phyloP scores from a whole-genome alignment of 2,113 vertebrate species.

The Myodes glareolus region DNA sequence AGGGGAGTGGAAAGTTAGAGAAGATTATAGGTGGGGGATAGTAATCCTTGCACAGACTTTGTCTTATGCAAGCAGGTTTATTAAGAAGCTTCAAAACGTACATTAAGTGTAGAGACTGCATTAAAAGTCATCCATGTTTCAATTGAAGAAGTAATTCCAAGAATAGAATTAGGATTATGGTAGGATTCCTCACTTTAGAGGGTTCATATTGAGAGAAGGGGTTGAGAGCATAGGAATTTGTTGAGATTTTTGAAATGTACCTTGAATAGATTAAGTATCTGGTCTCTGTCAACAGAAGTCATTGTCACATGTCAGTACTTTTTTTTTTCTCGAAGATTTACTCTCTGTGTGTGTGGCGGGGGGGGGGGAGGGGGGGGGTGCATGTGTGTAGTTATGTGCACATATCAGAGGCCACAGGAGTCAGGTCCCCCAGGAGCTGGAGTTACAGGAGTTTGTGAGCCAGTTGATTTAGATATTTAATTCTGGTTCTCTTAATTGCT shows the following conservation, averaged over 20 bases:
- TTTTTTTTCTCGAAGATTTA: neutral
- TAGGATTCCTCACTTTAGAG: neutral
- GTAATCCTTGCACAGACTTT: neutral
- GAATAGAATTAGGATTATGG: neutral
- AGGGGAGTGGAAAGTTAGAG: neutral
- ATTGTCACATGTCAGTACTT: neutral
- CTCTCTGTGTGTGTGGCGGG: too few relatives aligned
- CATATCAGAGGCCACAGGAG: neutral
- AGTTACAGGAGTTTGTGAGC: neutral
- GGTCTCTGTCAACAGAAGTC: neutral
- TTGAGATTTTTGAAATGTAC: neutral
- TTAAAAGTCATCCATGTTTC: neutral
- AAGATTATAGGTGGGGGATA: neutral
- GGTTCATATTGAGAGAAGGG: conserved; percentile 1
- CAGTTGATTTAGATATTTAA: neutral
- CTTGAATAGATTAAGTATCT: conserved; percentile 1
- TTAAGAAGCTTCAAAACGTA: neutral
- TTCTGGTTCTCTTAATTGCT: neutral
- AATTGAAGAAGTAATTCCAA: neutral
- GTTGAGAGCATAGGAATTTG: neutral
- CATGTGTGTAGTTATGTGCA: neutral
- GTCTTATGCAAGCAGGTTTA: neutral
- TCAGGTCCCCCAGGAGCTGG: neutral
- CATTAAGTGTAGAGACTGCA: neutral
- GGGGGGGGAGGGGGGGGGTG: neutral